Base-by-base conservation (phyloP, 2,888 invertebrate genomes). In the Malacosoma neustria region DNA sequence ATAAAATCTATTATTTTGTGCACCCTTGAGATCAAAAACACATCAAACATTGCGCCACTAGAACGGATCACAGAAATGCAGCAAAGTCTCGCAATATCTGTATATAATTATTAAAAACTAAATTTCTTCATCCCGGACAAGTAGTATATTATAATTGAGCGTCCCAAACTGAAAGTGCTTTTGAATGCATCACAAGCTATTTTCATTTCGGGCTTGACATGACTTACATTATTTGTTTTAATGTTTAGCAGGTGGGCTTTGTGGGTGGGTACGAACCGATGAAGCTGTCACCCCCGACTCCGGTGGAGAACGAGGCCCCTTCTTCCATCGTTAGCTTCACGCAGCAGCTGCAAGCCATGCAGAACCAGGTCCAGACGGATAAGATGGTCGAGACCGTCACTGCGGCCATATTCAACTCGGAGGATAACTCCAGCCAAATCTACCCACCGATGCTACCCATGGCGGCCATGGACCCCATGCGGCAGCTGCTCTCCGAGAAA, bases 381-480 rank as follows among this genome's bases (percentile, higher is more conserved):
- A 86, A 86, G 57, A 82, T 87, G 82, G 85, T 87, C 35, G 87
- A 87, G 45, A 69, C 74, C 0, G 87, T 87, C 33, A 82, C 87
- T 11, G 86, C 85, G 13, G 87, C 86, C 45, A 82, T 86, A 46
- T 86, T 87, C 55, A 86, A 85, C 60, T 67, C 81, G 2, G 72
- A 68, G 34, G 73, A 74, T 30, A 59, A 51, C 56, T 61, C 66
- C 43, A 60, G 62, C 3, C 79, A 73, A 48, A 77, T 82, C 42
- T 79, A 79, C 52, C 71, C 70, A 43, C 48, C 53, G 33, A 71
- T 75, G 29, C 43, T 68, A 42, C 61, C 63, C 13, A 66, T 74
- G 60, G 41, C 45, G 30, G 4, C 51, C 15, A 65, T 69, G 52
- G 66, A 69, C 35, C 56, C 70, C 14, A 72, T 77, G 69, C 61